A percentile compares a stretch with the other conserved stretches of the same genome.
Evolutionary conservation across 2,888 invertebrate genomes (phyloP).

Genomic region (Sinopyrophorus schimmeli): DNA sequence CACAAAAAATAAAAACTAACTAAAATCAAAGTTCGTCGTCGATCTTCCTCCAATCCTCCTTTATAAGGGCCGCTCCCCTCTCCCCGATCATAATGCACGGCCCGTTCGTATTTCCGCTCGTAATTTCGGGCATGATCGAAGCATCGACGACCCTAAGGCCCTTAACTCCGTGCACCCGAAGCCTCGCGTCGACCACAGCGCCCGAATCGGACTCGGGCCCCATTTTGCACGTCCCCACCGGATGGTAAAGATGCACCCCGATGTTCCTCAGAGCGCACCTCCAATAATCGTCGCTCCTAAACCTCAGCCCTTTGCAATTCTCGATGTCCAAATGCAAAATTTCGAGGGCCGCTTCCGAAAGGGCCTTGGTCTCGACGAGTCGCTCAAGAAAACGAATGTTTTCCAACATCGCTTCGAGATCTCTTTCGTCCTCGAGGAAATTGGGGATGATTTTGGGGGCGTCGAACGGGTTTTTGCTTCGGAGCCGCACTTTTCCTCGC

Average conservation of each 20-base stretch:
- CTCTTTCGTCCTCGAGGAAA: slow-evolving; percentile 58
- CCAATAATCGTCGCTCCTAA: slow-evolving; percentile 58
- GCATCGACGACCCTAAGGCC: slow-evolving; percentile 76
- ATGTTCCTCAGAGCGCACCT: slow-evolving; percentile 52
- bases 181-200: slow-evolving; percentile 71
- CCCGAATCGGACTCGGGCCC: slow-evolving; percentile 72
- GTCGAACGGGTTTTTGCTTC: slow-evolving; percentile 60
- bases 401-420: slow-evolving; percentile 58
- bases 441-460: slow-evolving; percentile 65
- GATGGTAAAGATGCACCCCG: slow-evolving; percentile 33
- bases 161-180: slow-evolving; percentile 68
- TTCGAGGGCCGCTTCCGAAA: slow-evolving; percentile 51
- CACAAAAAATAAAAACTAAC: too few relatives aligned
- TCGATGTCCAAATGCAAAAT: slow-evolving; percentile 48
- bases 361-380: slow-evolving; percentile 53
- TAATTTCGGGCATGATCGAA: slow-evolving; percentile 78
- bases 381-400: slow-evolving; percentile 55
- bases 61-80: slow-evolving; percentile 57
- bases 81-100: slow-evolving; percentile 55
- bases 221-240: slow-evolving; percentile 64
- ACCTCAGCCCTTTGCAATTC: slow-evolving; percentile 44
- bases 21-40: slow-evolving; percentile 28
- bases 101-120: slow-evolving; percentile 63
- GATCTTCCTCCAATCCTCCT: slow-evolving; percentile 43
- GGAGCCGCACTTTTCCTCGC: slow-evolving; percentile 59